Conservation (phyloP, 2,113 vertebrate species). For the Bungarus multicinctus region DNA sequence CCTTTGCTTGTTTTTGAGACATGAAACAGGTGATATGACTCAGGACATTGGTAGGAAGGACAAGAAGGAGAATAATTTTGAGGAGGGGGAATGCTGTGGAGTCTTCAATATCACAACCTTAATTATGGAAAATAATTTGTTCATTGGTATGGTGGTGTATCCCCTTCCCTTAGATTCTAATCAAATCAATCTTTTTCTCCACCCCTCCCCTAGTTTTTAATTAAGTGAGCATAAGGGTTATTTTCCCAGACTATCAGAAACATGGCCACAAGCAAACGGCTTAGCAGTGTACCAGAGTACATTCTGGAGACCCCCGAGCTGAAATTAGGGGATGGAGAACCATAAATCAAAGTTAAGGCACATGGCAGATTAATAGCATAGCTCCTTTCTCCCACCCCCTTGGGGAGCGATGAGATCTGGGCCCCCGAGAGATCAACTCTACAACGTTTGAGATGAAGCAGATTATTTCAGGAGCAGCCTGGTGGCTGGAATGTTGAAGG, state of each 20-base stretch:
- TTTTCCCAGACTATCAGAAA: neutral
- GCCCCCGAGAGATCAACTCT: neutral
- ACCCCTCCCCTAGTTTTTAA: neutral
- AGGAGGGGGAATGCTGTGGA: neutral
- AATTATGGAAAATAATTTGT: neutral
- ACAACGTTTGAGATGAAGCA: neutral
- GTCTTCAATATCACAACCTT: neutral
- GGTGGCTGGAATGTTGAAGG: neutral
- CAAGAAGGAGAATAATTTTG: neutral
- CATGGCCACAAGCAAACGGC: neutral
- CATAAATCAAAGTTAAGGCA: neutral
- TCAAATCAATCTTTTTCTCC: neutral
- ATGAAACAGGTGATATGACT: neutral
- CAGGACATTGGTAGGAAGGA: neutral
- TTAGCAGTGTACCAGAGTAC: neutral
- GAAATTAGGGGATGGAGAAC: neutral
- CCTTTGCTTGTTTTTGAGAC: neutral
- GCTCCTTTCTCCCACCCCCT: neutral
- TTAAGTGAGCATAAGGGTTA: slow-evolving; percentile 1
- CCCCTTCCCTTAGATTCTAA: neutral
- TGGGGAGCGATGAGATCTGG: neutral
- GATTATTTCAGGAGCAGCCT: neutral
- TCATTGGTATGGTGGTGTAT: neutral
- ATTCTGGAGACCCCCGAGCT: neutral
- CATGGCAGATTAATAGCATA: neutral